phyloP scores from a whole-genome alignment of 35 echinoderm and acorn worm genomes.

The Hemicentrotus pulcherrimus region DNA sequence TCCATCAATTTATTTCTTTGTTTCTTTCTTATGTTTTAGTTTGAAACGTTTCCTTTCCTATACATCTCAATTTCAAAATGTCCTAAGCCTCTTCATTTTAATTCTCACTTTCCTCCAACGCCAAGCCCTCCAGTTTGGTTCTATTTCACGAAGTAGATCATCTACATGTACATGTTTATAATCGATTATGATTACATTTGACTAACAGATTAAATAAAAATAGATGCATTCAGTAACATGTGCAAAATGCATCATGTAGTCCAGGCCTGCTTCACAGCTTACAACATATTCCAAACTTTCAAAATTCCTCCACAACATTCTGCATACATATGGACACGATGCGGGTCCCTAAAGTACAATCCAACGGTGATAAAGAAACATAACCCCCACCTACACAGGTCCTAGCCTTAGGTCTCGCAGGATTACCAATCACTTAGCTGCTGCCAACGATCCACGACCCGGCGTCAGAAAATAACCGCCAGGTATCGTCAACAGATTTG shows the following conservation, averaged over 20 bases:
- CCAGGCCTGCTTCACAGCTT: background rate
- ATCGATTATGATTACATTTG: too few relatives aligned
- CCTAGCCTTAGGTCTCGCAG: background rate
- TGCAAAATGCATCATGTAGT: background rate
- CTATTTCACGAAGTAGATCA: too few relatives aligned
- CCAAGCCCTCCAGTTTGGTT: too few relatives aligned
- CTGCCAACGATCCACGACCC: background rate
- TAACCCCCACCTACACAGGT: background rate
- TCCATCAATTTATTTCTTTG: too few relatives aligned
- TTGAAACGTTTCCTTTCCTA: too few relatives aligned
- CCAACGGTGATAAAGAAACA: background rate
- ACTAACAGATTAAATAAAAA: too few relatives aligned
- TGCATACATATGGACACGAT: background rate
- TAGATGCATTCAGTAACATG: too few relatives aligned
- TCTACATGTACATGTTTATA: too few relatives aligned
- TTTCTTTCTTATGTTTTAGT: too few relatives aligned
- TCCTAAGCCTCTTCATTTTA: too few relatives aligned
- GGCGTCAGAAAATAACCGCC: background rate
- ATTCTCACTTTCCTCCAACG: too few relatives aligned
- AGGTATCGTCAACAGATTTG: background rate
- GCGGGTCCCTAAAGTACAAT: background rate
- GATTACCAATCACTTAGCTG: conserved; percentile 2
- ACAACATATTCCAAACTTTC: conserved; percentile 1
- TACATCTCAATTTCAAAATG: too few relatives aligned
- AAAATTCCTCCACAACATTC: background rate